Percentiles rank a stretch among this genome's conserved stretches.
Conservation (phyloP, 1,140 invertebrate species). For the Conus ventricosus region DNA sequence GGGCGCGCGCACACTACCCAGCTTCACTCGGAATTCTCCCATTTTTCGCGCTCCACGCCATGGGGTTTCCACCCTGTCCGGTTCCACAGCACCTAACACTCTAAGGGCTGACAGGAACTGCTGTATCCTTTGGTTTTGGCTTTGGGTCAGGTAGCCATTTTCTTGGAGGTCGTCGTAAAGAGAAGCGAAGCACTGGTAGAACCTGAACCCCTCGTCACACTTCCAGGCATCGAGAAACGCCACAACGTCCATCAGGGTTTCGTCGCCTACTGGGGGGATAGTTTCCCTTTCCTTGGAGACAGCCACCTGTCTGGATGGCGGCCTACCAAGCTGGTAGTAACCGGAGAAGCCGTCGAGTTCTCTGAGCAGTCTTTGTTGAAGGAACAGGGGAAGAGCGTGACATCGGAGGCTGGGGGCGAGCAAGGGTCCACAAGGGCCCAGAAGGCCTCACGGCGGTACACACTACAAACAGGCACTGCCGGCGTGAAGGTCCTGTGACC, state of each 20-base stretch:
- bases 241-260: neutral
- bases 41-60: conserved; percentile 22
- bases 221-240: neutral
- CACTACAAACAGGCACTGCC: neutral
- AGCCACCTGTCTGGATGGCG: neutral
- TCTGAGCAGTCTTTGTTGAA: conserved; percentile 10
- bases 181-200: neutral
- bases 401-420: neutral
- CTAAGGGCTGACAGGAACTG: neutral
- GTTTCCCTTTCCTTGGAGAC: neutral
- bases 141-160: neutral
- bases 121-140: neutral
- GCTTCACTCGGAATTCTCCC: neutral
- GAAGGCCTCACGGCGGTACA: conserved; percentile 27
- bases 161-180: neutral
- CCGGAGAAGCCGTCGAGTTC: conserved; percentile 26
- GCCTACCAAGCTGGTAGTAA: neutral
- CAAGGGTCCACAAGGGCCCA: conserved; percentile 23
- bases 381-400: neutral
- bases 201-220: neutral
- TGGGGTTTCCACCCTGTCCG: neutral
- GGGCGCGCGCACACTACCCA: neutral
- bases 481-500: neutral
- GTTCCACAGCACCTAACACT: neutral
- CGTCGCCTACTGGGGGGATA: neutral